phyloP scores from a whole-genome alignment of 1,140 invertebrate genomes.

The Papilio xuthus region DNA sequence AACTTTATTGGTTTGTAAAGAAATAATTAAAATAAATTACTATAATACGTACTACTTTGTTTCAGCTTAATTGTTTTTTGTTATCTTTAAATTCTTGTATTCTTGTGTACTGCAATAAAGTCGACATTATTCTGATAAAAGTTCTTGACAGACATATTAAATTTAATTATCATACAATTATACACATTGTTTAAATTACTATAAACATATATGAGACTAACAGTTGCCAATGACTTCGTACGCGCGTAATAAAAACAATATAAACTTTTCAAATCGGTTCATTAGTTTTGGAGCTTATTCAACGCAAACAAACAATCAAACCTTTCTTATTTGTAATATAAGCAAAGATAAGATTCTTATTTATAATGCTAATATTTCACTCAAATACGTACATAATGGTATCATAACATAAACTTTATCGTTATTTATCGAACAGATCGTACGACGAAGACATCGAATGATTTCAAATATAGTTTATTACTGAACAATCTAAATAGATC shows the following conservation, averaged over 20 bases:
- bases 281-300: too few species aligned
- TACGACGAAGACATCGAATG: not conserved
- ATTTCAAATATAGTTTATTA: not conserved
- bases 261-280: too few species aligned
- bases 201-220: not conserved
- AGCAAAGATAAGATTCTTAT: not conserved
- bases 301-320: too few species aligned
- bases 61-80: not conserved
- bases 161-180: conserved; percentile 9
- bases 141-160: not conserved
- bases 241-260: too few species aligned
- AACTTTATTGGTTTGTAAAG: not conserved
- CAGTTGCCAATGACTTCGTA: too few species aligned
- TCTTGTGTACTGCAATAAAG: not conserved
- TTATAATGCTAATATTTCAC: conserved; percentile 4
- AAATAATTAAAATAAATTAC: not conserved
- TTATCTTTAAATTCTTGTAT: not conserved
- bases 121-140: not conserved
- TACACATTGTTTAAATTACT: not conserved
- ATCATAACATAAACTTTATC: not conserved
- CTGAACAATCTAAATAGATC: not conserved
- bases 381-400: not conserved
- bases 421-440: not conserved
- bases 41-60: not conserved
- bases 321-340: too few species aligned